Base-by-base conservation (phyloP, 2,113 vertebrate species). In the Gulo gulo region DNA sequence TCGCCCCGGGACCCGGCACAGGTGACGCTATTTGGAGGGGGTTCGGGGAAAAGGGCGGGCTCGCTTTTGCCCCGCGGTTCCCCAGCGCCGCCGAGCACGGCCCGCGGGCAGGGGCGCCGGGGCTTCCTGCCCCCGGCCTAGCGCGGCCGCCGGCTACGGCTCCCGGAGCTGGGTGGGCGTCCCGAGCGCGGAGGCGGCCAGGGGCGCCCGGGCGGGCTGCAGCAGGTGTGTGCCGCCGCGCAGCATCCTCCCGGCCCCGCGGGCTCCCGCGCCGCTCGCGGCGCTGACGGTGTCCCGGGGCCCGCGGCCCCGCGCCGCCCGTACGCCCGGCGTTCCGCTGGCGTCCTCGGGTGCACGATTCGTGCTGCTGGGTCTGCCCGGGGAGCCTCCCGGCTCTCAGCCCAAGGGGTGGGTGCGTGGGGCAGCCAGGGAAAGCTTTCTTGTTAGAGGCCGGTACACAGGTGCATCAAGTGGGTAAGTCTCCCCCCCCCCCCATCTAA, bases 11-110 rank as follows among this genome's bases (percentile, higher is more conserved):
- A 95, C 88, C 55, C 84, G 20, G 96, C 97, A 82, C 98, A 98
- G 97, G 98, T 97, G 97, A 97, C 98, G 97, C 89, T 3, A 65
- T 45, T 24, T 21, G 93, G 83, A 57, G 15, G 69, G 89, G 91
- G 80, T 1, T 93, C 67, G 16, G 94, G 97, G 36, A 59, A 73
- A 67, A 73, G 88, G 94, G 95, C 82, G 82, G 83, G 89, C 76
- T 82, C 57, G 42, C 45, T 24, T 24, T 21, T 4, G 63, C 87
- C 61, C 39, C 26, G 71, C 20, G 85, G 71, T 57, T 52, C 9
- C 76, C 23, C 86, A 15, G 86, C n/a, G 59, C 50, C 6, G 31
- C 55, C 23, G 55, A 26, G 65, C 65, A 50, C 81, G 42, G 55
- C 87, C 74, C 31, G 65, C 4, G 29, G 55, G 10, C 14, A 23